A percentile compares a stretch with the other conserved stretches of the same genome.
These are phyloP conservation scores for Centroberyx gerrardi DNA, from an alignment of 2,797 vertebrate genomes.

Conservation along the genomic window DNA sequence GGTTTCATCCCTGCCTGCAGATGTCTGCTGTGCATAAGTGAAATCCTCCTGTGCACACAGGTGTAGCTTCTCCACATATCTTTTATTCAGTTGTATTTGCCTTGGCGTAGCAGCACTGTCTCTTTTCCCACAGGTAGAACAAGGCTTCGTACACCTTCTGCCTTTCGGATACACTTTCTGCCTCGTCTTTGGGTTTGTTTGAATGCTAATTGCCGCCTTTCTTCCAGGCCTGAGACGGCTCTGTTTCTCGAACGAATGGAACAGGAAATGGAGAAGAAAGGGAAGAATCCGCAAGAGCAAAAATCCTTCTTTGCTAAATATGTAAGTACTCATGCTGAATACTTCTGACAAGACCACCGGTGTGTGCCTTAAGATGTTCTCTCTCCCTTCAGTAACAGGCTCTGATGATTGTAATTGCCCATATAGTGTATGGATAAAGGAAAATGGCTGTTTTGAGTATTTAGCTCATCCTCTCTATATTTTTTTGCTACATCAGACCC, in stretches of 20 bases:
- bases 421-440: constrained; percentile 12
- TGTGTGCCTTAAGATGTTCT: constrained; percentile 4
- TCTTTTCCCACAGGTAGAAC: constrained; percentile 18
- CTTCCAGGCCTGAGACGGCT: constrained; percentile 90
- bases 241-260: constrained; percentile 92
- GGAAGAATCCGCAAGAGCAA: constrained; percentile 95
- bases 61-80: constrained; percentile 10
- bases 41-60: neutral
- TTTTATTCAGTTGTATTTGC: constrained; percentile 42
- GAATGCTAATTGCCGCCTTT: constrained; percentile 40
- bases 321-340: constrained; percentile 82
- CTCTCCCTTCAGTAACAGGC: constrained; percentile 5
- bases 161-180: constrained; percentile 18
- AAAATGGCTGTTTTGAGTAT: constrained; percentile 12
- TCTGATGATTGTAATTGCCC: constrained; percentile 23
- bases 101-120: constrained; percentile 5
- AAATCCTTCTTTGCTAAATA: constrained; percentile 98
- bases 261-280: constrained; percentile 92
- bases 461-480: neutral
- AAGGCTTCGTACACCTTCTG: constrained; percentile 15
- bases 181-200: constrained; percentile 31
- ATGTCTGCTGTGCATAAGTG: constrained; percentile 13
- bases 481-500: neutral
- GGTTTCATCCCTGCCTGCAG: neutral
- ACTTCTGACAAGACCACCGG: constrained; percentile 1